phyloP scores from a whole-genome alignment of 2,888 invertebrate genomes.

The Sicus ferrugineus region DNA sequence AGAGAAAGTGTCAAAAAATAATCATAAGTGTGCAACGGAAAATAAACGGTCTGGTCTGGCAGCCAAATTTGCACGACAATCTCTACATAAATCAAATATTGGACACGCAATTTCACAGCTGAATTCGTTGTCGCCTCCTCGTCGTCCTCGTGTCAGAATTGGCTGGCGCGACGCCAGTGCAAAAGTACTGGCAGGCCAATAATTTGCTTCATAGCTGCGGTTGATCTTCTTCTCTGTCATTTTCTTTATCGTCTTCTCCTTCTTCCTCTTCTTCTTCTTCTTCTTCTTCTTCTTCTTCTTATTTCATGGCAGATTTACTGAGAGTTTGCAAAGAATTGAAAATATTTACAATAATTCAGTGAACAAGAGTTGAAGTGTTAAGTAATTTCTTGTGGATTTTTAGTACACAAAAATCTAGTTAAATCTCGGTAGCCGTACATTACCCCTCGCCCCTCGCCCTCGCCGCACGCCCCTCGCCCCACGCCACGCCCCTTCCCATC shows the following conservation, averaged over 20 bases:
- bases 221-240: background rate
- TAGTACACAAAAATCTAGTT: too few species aligned
- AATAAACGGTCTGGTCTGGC: background rate
- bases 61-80: background rate
- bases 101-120: conserved; percentile 40
- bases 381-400: too few species aligned
- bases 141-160: conserved; percentile 13
- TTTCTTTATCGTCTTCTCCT: background rate
- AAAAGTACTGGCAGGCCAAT: conserved; percentile 21
- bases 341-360: too few species aligned
- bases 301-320: too few species aligned
- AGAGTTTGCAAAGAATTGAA: too few species aligned
- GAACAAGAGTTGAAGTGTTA: too few species aligned
- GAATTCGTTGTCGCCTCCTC: conserved; percentile 18
- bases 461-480: too few species aligned
- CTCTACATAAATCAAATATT: conserved; percentile 38
- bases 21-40: background rate
- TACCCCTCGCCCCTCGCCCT: too few species aligned
- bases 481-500: too few species aligned
- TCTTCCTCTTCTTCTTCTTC: background rate
- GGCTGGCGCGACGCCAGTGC: conserved; percentile 32
- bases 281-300: background rate
- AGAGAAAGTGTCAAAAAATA: background rate
- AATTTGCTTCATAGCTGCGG: background rate
- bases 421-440: too few species aligned